These are phyloP conservation scores for Paratilapia polleni DNA, from an alignment of 2,113 vertebrate species.

Conservation along the genomic window DNA sequence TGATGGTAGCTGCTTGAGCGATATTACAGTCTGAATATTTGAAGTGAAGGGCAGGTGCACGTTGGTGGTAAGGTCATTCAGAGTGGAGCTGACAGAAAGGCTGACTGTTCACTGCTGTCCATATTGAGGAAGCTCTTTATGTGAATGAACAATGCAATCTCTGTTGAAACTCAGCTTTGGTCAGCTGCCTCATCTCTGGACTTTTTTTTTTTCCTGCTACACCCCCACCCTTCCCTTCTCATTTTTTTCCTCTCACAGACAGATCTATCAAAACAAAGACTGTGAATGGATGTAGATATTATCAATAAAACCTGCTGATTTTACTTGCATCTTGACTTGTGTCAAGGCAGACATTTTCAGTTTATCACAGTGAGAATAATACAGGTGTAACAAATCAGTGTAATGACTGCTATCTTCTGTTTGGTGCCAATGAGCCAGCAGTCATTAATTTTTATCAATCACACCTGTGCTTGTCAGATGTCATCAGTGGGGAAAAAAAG, in stretches of 20 bases:
- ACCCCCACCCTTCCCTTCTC: not conserved
- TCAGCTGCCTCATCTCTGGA: constrained; percentile 54
- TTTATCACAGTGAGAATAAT: not conserved
- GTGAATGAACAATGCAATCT: constrained; percentile 74
- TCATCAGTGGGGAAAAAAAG: not conserved
- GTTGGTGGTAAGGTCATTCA: constrained; percentile 58
- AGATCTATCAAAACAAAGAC: constrained; percentile 32
- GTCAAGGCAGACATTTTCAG: not conserved
- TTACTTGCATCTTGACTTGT: not conserved
- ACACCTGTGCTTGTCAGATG: not conserved
- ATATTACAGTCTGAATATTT: constrained; percentile 19
- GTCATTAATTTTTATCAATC: not conserved
- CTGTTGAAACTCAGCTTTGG: constrained; percentile 63
- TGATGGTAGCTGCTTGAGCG: not conserved
- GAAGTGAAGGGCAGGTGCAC: constrained; percentile 63
- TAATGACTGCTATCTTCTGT: not conserved
- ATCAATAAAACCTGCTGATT: not conserved
- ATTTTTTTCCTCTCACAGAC: not conserved
- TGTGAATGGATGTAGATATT: not conserved
- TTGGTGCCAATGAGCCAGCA: not conserved
- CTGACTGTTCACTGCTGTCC: constrained; percentile 72
- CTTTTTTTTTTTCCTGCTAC: not conserved
- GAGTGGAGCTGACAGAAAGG: constrained; percentile 62
- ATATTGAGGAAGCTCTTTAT: constrained; percentile 67
- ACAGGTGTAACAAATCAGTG: not conserved